phyloP scores from a whole-genome alignment of 92 coral and sea anemone species.

The Porites rus region DNA sequence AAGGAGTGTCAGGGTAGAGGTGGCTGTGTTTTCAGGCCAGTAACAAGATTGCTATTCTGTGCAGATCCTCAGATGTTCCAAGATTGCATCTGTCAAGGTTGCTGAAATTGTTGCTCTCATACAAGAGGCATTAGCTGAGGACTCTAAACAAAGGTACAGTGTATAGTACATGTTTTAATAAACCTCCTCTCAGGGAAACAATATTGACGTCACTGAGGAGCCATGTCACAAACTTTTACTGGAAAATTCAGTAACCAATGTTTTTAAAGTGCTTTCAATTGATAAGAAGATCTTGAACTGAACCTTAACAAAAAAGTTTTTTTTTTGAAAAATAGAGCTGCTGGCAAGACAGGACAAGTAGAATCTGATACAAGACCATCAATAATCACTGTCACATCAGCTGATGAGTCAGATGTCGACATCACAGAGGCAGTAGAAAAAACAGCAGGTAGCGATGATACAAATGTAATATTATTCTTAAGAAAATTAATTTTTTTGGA shows the following conservation, averaged over 20 bases:
- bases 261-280: no score
- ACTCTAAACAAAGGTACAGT: slow-evolving; percentile 76
- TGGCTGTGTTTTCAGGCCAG: no score
- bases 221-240: no score
- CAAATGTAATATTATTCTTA: no score
- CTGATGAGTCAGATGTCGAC: slow-evolving; percentile 85
- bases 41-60: background rate
- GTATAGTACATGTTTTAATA: no score
- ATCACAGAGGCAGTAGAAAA: slow-evolving; percentile 79
- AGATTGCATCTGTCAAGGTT: slow-evolving; percentile 95
- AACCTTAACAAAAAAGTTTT: no score
- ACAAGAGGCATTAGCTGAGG: slow-evolving; percentile 85
- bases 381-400: slow-evolving; percentile 75
- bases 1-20: no score
- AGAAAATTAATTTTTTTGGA: background rate
- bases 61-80: slow-evolving; percentile 95
- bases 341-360: slow-evolving; percentile 82
- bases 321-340: slow-evolving; percentile 44
- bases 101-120: slow-evolving; percentile 88
- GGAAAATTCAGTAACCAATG: no score
- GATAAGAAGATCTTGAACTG: no score
- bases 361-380: slow-evolving; percentile 71
- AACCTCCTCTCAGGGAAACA: no score
- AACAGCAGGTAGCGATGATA: slow-evolving; percentile 55
- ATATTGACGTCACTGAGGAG: no score